Evolutionary conservation across 2,888 invertebrate genomes (phyloP).

Genomic region (Drosophila macrothrix): DNA sequence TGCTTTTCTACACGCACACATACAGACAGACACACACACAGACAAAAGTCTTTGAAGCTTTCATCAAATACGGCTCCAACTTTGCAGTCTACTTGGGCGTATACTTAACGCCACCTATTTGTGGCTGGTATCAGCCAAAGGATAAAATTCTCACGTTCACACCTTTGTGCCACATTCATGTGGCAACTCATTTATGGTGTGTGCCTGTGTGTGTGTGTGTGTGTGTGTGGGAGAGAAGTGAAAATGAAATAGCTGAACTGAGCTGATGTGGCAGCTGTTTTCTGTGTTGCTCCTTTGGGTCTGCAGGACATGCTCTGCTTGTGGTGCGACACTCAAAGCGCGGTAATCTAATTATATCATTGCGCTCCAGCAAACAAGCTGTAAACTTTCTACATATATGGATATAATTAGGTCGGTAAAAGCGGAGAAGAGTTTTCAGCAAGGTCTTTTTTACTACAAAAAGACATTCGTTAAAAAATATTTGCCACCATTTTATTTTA

Average conservation of each 20-base stretch:
- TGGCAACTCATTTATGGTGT: neutral
- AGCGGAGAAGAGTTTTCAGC: neutral
- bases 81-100: conserved; percentile 19
- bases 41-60: conserved; percentile 8
- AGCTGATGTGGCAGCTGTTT: conserved; percentile 14
- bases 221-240: neutral
- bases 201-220: neutral
- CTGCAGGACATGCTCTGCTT: conserved; percentile 5
- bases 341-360: conserved; percentile 53
- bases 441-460: neutral
- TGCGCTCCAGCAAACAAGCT: conserved; percentile 28
- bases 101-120: conserved; percentile 38
- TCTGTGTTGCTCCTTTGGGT: neutral
- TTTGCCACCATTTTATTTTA: neutral
- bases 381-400: neutral
- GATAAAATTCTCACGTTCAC: conserved; percentile 25
- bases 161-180: neutral
- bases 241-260: conserved; percentile 13
- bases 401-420: neutral
- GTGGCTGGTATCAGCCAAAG: conserved; percentile 10
- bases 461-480: neutral
- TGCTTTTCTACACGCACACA: neutral
- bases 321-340: conserved; percentile 11
- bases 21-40: neutral
- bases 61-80: conserved; percentile 29